Evolutionary conservation across 2,888 invertebrate species (phyloP), one percentile per base, ranked within the genome.

Genomic region (Lymantria monacha): DNA sequence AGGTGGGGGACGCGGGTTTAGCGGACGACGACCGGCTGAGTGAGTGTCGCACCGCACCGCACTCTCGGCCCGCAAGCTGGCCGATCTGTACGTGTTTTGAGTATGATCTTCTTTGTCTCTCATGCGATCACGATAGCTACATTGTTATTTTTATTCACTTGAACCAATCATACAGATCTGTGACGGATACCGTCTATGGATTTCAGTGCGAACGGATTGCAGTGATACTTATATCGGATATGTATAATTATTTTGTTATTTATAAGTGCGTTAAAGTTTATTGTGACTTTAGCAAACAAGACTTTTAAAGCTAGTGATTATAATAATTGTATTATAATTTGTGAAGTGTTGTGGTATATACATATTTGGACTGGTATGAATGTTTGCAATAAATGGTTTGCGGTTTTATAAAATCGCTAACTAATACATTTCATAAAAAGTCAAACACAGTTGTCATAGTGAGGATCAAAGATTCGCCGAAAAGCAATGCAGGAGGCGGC

Each of bases 381-480:
- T 61, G 47, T 55, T 58, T 38, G 48, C 49, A 30, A 46, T 62
- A 62, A 62, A 56, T 63, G 57, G 44, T 59, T 47, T 52, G 42
- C 31, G 38, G 51, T 48, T 54, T 48, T 44, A 44, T 49, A 51
- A 53, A 33, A 47, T 8, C 3, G 11, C 45, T 42, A 40, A 42
- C 60, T 59, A 52, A 8, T n/a, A 55, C 51, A 51, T 63, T 58
- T 63, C 49, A 55, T 50, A 57, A 66, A 55, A 55, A 69, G 79
- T 74, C 66, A 49, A 54, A 53, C 58, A 77, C 81, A 93, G 93
- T 92, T 85, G 92, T 92, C 93, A 94, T 94, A 92, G 94, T 94
- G 93, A 92, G 93, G 88, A 92, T 93, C 83, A 93, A 93, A 85
- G 94, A 93, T 88, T 84, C 92, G 68, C 85, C 91, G 74, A 92